phyloP scores from a whole-genome alignment of 1,140 invertebrate species.

The Brachionus paranguensis region DNA sequence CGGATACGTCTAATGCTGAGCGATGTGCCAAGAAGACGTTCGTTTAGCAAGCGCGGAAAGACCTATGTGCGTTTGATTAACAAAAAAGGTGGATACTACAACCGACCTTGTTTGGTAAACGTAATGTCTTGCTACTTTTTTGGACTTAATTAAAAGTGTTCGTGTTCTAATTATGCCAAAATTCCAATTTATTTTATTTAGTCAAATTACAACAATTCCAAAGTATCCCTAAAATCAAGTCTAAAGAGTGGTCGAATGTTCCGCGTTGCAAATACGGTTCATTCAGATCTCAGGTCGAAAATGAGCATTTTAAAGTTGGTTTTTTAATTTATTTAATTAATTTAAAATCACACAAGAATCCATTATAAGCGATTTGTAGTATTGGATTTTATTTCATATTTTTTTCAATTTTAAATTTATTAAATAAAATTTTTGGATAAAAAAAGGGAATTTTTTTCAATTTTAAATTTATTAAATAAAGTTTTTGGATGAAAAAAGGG shows the following conservation, averaged over 20 bases:
- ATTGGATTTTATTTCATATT: neutral
- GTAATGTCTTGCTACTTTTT: conserved; percentile 39
- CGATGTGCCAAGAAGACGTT: neutral
- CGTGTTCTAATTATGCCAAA: neutral
- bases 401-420: neutral
- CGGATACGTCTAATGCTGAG: neutral
- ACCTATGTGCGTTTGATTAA: conserved; percentile 28
- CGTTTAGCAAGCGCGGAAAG: conserved; percentile 14
- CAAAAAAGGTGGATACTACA: conserved; percentile 34
- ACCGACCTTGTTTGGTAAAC: conserved; percentile 29
- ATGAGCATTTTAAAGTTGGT: neutral
- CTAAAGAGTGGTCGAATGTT: neutral
- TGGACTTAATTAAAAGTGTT: neutral
- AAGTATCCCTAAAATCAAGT: neutral
- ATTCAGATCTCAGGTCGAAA: neutral
- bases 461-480: neutral
- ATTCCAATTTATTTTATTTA: neutral
- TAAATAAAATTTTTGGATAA: neutral
- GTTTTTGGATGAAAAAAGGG: neutral
- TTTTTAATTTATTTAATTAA: neutral
- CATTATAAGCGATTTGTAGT: neutral
- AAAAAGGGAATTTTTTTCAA: no score
- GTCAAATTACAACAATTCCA: neutral
- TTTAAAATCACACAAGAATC: neutral
- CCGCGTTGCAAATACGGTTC: neutral